A percentile compares a stretch with the other conserved stretches of the same genome.
Evolutionary conservation across 2,888 invertebrate genomes (phyloP).

Genomic region (Drosophila limbata): DNA sequence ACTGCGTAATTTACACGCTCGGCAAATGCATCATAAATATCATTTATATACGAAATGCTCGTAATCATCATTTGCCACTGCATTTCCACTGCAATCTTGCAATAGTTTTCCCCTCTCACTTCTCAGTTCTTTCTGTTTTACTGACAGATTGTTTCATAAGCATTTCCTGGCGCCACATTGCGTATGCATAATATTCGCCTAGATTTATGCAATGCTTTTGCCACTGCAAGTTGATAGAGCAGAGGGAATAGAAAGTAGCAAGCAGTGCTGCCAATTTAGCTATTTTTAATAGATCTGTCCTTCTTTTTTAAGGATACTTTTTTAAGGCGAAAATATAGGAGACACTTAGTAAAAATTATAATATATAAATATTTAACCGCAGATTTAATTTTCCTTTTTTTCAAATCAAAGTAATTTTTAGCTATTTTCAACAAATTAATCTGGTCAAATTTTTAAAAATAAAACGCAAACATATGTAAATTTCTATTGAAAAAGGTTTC

Average conservation of each 20-base stretch:
- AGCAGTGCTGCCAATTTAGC: not conserved
- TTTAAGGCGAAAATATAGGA: no score
- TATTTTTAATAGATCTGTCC: no score
- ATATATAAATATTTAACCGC: no score
- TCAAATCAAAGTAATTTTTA: no score
- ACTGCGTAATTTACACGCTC: slow-evolving; percentile 12
- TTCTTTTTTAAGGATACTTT: no score
- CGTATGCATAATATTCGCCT: slow-evolving; percentile 63
- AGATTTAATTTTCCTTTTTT: no score
- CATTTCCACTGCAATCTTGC: slow-evolving; percentile 29
- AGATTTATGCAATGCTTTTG: slow-evolving; percentile 63
- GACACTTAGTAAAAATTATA: no score
- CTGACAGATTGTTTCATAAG: slow-evolving; percentile 47
- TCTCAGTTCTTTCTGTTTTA: not conserved
- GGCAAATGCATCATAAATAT: slow-evolving; percentile 42
- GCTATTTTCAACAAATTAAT: no score
- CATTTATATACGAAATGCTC: slow-evolving; percentile 56
- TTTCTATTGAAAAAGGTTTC: no score
- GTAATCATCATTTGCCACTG: slow-evolving; percentile 39
- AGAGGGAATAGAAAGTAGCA: not conserved
- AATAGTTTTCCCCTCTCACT: not conserved
- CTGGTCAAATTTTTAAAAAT: no score
- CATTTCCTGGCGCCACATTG: slow-evolving; percentile 31
- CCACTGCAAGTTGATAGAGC: slow-evolving; percentile 1
- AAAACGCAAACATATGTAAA: no score